These are phyloP conservation scores for Timema cristinae DNA, from an alignment of 2,888 invertebrate genomes.

Conservation along the genomic window DNA sequence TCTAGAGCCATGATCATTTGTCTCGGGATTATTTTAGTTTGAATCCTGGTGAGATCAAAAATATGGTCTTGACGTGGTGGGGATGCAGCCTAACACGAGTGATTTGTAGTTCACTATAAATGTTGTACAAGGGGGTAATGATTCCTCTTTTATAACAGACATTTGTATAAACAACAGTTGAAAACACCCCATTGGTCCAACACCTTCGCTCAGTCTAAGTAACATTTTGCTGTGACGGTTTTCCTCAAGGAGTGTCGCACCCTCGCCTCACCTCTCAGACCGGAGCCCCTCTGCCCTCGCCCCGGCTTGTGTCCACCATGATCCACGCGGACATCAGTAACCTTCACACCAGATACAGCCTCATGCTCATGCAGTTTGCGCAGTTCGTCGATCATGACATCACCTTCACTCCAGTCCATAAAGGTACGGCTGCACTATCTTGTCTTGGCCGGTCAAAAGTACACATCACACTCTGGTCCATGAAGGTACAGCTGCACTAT, in stretches of 20 bases:
- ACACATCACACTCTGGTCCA: background rate
- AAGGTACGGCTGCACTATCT: slow-evolving; percentile 50
- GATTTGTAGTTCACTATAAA: too few species aligned
- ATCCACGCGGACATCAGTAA: slow-evolving; percentile 92
- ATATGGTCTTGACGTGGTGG: too few species aligned
- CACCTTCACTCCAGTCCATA: slow-evolving; percentile 89
- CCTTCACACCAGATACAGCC: slow-evolving; percentile 78
- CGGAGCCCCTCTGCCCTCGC: slow-evolving; percentile 76
- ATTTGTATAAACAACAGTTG: too few species aligned
- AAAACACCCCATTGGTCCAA: too few species aligned
- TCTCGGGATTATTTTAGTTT: too few species aligned
- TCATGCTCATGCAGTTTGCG: slow-evolving; percentile 94
- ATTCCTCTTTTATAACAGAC: too few species aligned
- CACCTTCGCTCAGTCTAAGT: too few species aligned
- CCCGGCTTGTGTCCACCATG: slow-evolving; percentile 77
- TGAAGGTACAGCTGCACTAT: background rate
- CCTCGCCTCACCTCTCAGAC: slow-evolving; percentile 71
- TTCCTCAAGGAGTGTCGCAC: slow-evolving; percentile 63
- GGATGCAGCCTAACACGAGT: too few species aligned
- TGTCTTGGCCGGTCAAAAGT: slow-evolving; percentile 13
- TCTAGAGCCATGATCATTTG: too few species aligned
- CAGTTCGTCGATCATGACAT: slow-evolving; percentile 94
- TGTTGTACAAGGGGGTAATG: too few species aligned
- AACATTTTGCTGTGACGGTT: too few species aligned
- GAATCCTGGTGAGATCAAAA: too few species aligned